Evolutionary conservation across 2,888 invertebrate species (phyloP).

Genomic region (Sericinus montela): DNA sequence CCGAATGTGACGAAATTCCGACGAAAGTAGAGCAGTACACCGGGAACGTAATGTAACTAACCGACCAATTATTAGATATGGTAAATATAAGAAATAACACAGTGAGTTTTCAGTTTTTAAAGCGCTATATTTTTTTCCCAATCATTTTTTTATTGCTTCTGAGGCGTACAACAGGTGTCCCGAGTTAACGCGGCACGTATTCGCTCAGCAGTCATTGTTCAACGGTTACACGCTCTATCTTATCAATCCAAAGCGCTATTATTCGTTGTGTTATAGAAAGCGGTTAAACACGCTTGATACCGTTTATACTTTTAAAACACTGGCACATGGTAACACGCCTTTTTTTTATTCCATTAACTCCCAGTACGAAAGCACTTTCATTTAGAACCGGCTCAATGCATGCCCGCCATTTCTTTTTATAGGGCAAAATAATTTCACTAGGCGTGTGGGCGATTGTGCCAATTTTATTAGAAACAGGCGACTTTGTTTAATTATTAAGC

Average conservation of each 20-base stretch:
- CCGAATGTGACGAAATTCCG: constrained; percentile 36
- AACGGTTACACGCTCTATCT: constrained; percentile 17
- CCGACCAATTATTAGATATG: constrained; percentile 44
- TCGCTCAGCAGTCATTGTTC: constrained; percentile 6
- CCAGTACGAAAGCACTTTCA: constrained; percentile 4
- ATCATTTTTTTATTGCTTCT: constrained; percentile 23
- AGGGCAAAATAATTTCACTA: constrained; percentile 8
- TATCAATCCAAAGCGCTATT: constrained; percentile 11
- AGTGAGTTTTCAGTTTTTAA: constrained; percentile 12
- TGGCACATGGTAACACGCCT: background rate
- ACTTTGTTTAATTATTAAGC: constrained; percentile 8
- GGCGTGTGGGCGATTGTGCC: constrained; percentile 9
- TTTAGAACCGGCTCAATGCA: constrained; percentile 16
- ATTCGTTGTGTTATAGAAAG: constrained; percentile 7
- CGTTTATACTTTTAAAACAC: constrained; percentile 8
- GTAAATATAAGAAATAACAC: constrained; percentile 45
- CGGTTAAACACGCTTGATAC: constrained; percentile 13
- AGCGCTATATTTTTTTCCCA: constrained; percentile 17
- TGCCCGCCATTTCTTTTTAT: constrained; percentile 24
- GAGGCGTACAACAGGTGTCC: constrained; percentile 49
- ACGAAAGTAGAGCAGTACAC: constrained; percentile 45
- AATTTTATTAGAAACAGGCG: background rate
- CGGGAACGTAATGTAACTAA: constrained; percentile 34
- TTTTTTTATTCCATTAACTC: background rate
- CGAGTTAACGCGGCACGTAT: constrained; percentile 14